Percentiles rank a stretch among this genome's conserved stretches.
Conservation (phyloP, 2,797 vertebrate genomes). For the Cirrhinus molitorella region DNA sequence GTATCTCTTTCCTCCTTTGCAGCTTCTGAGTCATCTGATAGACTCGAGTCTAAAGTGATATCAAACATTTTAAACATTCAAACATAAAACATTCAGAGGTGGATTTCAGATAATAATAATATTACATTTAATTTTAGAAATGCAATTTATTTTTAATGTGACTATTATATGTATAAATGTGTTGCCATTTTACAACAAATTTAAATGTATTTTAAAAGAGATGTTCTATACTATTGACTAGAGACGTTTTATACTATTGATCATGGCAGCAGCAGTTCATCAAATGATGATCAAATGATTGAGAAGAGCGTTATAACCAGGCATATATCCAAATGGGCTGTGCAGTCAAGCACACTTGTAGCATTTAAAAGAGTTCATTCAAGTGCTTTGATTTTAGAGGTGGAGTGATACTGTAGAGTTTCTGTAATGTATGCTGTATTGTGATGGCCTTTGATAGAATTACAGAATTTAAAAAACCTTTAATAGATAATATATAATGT, state of each 20-base stretch:
- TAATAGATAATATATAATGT: too few relatives aligned
- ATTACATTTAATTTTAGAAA: background rate
- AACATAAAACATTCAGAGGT: too few relatives aligned
- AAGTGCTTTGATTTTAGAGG: background rate
- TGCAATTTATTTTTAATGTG: background rate
- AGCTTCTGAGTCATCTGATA: constrained; percentile 60
- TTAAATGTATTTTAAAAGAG: background rate
- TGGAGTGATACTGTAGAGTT: background rate
- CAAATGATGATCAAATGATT: constrained; percentile 32
- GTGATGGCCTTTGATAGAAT: background rate
- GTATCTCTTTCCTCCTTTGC: constrained; percentile 64
- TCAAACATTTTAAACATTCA: background rate
- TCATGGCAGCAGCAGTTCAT: constrained; percentile 4
- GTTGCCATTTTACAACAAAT: background rate
- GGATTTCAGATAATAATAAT: background rate
- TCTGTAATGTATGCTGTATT: background rate
- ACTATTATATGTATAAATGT: background rate
- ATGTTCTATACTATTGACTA: background rate
- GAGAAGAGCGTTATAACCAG: background rate
- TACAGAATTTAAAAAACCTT: background rate
- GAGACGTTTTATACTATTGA: background rate
- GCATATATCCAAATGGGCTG: constrained; percentile 22
- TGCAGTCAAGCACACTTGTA: background rate
- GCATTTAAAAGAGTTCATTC: constrained; percentile 28
- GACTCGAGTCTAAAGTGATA: background rate